Base-by-base conservation (phyloP, 2,797 vertebrate species). In the Cynodonichthys magdalenae region DNA sequence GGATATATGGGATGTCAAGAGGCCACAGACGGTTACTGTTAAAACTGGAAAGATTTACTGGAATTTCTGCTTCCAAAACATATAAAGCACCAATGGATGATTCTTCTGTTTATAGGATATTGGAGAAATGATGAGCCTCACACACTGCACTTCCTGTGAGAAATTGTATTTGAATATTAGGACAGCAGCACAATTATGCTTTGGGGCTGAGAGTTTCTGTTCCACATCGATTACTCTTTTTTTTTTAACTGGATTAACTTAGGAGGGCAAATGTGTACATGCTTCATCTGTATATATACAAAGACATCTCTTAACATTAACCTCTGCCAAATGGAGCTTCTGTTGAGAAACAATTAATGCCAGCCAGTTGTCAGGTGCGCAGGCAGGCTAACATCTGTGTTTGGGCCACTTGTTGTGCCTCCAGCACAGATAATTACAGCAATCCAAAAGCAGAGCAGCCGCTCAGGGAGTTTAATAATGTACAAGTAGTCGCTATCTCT, bases 371-470 rank as follows among this genome's bases (percentile, higher is more conserved):
- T 83, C 66, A 75, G 82, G 81, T 82, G 83, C 58, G 68, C 87
- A 86, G 84, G 88, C 85, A 90, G 92, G 81, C 89, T 89, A 90
- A 90, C 92, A 94, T 92, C 93, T 94, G 92, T 92, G 92, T 93
- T 93, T 93, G 88, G 89, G 89, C 91, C 91, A 92, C 91, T 94
- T 93, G 94, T 92, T 93, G 90, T 90, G 89, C 88, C 90, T 94
- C 91, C 90, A 89, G 88, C 85, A 87, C 87, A 62, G 86, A 90
- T 94, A 93, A 94, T 94, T 94, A 93, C 87, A 86, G 90, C 91
- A 91, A 92, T 94, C 88, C 84, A 93, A 92, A 93, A 93, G 91
- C 92, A 91, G 91, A 92, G 90, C 88, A 86, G 89, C 86, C 83
- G 87, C 87, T 91, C 90, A 36, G 89, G 89, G 93, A 92, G 93